Base-by-base conservation (phyloP, 2,113 vertebrate genomes). In the Heterocephalus glaber region DNA sequence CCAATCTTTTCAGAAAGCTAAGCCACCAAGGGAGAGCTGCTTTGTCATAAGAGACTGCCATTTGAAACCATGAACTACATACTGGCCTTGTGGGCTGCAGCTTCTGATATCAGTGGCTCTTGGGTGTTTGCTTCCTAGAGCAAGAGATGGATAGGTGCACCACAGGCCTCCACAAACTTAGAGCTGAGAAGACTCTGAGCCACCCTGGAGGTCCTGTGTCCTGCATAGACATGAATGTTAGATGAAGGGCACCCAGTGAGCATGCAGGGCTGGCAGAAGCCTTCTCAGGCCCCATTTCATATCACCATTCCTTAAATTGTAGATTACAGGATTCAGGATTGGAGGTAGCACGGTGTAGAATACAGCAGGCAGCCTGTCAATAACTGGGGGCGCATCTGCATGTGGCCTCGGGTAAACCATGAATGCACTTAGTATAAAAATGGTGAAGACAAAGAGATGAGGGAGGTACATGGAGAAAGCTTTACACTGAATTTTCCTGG, bases 381-480 rank as follows among this genome's bases (percentile, higher is more conserved):
- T 6, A 33, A 86, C n/a, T 56, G 94, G 70, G 10, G 92, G 85
- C 11, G 56, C 44, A 24, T 49, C 41, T 10, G 76, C 77, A 3
- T 52, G 74, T 10, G 89, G 89, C 61, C 94, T 95, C 16, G 98
- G 44, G 56, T 97, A 98, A 8, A 94, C 95, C 77, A 97, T 80
- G 33, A 60, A 70, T 52, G 86, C 95, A 54, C 91, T 97, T 28
- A 76, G 87, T 16, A 97, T 86, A 28, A 98, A 98, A 35, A 96
- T 30, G 7, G 44, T 90, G 56, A 97, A 83, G 35, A 98, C 92
- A 58, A 90, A 82, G 7, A 98, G 92, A 54, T 97, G 98, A 1
- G 96, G 93, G 0, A 96, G 10, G 54, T 96, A 97, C 1, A 95
- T 97, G 20, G 97, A 94, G 60, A 97, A 97, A 44, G 95, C 96